phyloP scores from a whole-genome alignment of 2,113 vertebrate species.

The Shinisaurus crocodilurus region DNA sequence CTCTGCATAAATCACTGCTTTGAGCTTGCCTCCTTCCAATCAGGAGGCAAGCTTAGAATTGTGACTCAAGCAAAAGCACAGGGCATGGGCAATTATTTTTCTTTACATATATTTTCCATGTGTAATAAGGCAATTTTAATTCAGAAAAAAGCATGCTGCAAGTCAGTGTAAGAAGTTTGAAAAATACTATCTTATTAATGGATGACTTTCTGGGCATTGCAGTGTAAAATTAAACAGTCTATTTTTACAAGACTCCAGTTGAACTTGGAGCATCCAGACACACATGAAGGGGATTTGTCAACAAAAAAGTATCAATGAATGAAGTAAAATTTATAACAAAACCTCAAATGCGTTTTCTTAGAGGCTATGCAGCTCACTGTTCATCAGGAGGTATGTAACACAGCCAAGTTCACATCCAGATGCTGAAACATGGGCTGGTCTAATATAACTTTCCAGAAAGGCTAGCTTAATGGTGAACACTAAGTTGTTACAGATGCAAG shows the following conservation, averaged over 20 bases:
- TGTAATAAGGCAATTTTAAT: neutral
- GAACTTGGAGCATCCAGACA: neutral
- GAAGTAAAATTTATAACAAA: neutral
- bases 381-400: neutral
- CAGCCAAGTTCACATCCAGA: neutral
- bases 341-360: neutral
- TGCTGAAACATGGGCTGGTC: neutral
- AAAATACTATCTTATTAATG: too few species aligned
- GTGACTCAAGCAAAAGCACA: neutral
- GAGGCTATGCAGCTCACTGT: neutral
- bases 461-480: neutral
- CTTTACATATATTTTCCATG: neutral
- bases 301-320: neutral
- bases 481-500: neutral
- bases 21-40: neutral
- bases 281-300: accelerated
- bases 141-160: neutral
- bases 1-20: neutral
- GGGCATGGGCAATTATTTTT: neutral
- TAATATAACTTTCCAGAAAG: neutral
- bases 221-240: too few species aligned
- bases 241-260: neutral
- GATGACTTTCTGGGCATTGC: neutral
- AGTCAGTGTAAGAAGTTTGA: too few species aligned
- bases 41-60: neutral